Percentiles rank a stretch among this genome's conserved stretches.
These are phyloP conservation scores for Aphelinus atriplicis DNA, from an alignment of 1,140 invertebrate genomes.

Conservation along the genomic window DNA sequence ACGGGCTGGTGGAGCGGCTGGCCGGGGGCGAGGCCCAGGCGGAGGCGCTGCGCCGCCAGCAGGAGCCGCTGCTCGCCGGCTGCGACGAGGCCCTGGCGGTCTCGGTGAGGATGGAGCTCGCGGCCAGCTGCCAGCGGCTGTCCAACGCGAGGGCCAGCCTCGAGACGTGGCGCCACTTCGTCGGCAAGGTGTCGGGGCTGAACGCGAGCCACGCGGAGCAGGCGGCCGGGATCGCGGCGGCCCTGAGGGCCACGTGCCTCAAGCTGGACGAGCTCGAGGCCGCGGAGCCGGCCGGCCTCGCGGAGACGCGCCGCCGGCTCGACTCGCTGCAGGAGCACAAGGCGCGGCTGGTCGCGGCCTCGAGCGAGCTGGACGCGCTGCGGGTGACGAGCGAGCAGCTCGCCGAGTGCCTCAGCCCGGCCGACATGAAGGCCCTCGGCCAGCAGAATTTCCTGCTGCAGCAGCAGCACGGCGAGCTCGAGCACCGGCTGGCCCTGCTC, in stretches of 20 bases:
- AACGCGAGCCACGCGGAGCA: constrained; percentile 71
- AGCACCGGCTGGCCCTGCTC: constrained; percentile 79
- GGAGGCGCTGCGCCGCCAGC: constrained; percentile 72
- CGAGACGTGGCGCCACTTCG: constrained; percentile 82
- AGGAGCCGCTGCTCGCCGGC: constrained; percentile 75
- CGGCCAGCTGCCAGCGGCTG: constrained; percentile 78
- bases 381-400: constrained; percentile 82
- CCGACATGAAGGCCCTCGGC: constrained; percentile 85
- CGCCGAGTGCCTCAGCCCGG: constrained; percentile 83
- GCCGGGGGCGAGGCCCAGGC: constrained; percentile 74
- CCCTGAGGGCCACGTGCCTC: constrained; percentile 49
- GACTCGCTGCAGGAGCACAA: constrained; percentile 71
- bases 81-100: constrained; percentile 80
- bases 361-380: constrained; percentile 73
- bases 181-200: constrained; percentile 72
- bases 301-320: constrained; percentile 57
- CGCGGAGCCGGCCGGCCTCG: constrained; percentile 42
- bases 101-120: constrained; percentile 82
- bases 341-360: constrained; percentile 68
- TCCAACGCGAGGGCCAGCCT: constrained; percentile 81
- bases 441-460: constrained; percentile 79
- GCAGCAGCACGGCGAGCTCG: constrained; percentile 82
- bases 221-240: constrained; percentile 67
- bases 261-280: constrained; percentile 40
- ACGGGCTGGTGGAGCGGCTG: constrained; percentile 75